Evolutionary conservation across 30 jellyfish, hydroid and myxozoan genomes (phyloP), one percentile per base, ranked within the genome.

Genomic region (Phacellophora camtschatica): DNA sequence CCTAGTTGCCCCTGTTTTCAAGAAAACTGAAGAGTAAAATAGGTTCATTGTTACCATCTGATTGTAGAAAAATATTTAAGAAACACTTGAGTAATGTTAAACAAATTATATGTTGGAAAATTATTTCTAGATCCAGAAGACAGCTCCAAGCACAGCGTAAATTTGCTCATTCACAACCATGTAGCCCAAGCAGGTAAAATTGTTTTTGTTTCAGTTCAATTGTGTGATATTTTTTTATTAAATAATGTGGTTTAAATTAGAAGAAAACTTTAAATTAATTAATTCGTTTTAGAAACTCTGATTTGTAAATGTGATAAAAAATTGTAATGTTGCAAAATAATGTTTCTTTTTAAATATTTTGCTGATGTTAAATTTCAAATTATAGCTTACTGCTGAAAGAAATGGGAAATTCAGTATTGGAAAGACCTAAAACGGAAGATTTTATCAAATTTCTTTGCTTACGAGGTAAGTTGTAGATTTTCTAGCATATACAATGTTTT

Each of bases 121-220:
- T n/a, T n/a, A n/a, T n/a, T n/a, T 70, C n/a, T 23, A 85, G 96
- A 32, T 10, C 77, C n/a, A 58, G 74, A 39, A 72, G 78, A 37
- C 71, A 45, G 16, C 57, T 85, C 2, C 88, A 61, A 35, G 96
- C 85, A 0, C 96, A 85, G 31, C 33, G 96, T 23, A 85, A 85
- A 39, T 85, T 85, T 74, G 96, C 96, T 6, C 71, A 64, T 37
- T 85, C 89, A 23, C 96, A 85, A 65, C 96, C 96, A 1, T 85
- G 89, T 45, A 85, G 96, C 32, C 96, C 96, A 37, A 61, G 51
- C 81, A 74, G 96, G 96, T 85, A 73, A 2, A 43, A 24, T 7
- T 24, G 42, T 24, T 18, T 41, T 16, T 16, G 7, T 37, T 11
- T 29, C 13, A 7, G 15, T 33, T 8, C 13, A 67, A 67, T 63